Conservation (phyloP, 2,888 invertebrate genomes). For the Tetrapedia diversipes region DNA sequence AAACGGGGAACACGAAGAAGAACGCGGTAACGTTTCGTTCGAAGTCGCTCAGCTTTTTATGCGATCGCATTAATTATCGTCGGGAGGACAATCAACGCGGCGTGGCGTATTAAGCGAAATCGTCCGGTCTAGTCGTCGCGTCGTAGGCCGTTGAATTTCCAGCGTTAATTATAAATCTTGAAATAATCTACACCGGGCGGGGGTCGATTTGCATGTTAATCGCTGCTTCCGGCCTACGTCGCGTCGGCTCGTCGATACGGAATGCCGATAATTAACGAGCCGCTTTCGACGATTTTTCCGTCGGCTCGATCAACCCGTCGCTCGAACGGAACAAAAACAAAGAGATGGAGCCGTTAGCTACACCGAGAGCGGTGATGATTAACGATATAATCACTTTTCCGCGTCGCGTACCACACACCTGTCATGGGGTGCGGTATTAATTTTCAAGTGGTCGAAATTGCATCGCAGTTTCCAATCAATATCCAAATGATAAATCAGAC, state of each 20-base stretch:
- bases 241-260: conserved; percentile 33
- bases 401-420: conserved; percentile 42
- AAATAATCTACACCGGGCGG: conserved; percentile 27
- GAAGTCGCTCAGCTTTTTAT: background rate
- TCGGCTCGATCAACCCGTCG: conserved; percentile 31
- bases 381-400: conserved; percentile 52
- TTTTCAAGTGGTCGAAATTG: conserved; percentile 50
- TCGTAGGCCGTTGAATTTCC: conserved; percentile 22
- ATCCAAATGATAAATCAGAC: conserved; percentile 39
- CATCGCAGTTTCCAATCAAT: conserved; percentile 31
- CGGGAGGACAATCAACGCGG: conserved; percentile 20
- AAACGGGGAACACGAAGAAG: background rate
- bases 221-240: conserved; percentile 28
- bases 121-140: background rate
- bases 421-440: conserved; percentile 42
- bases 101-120: conserved; percentile 21
- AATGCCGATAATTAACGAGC: conserved; percentile 50
- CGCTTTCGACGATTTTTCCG: conserved; percentile 51
- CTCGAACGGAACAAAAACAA: conserved; percentile 33
- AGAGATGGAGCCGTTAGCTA: conserved; percentile 35
- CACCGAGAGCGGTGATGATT: conserved; percentile 41
- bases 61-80: conserved; percentile 53
- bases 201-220: conserved; percentile 56
- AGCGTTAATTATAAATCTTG: conserved; percentile 57
- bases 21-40: background rate